These are phyloP conservation scores for Ceyx cyanopectus DNA, from an alignment of 2,113 vertebrate genomes.

Conservation along the genomic window DNA sequence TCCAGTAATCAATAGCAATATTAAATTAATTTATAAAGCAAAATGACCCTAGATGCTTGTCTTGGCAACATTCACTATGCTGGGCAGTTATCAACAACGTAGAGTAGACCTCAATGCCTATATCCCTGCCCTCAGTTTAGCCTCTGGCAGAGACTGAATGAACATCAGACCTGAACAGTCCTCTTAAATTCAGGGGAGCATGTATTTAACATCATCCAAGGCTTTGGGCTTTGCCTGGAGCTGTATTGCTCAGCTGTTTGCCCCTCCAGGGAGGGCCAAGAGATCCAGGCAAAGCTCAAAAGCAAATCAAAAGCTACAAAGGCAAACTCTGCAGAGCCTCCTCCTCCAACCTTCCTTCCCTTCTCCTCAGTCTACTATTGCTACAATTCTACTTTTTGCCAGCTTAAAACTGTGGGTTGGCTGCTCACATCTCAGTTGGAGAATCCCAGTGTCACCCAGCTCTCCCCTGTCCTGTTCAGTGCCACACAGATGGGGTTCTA, in stretches of 20 bases:
- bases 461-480: background rate
- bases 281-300: background rate
- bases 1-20: background rate
- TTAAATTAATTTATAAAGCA: background rate
- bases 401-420: background rate
- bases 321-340: background rate
- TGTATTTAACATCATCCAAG: background rate
- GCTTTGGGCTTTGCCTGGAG: background rate
- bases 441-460: background rate
- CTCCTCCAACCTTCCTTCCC: background rate
- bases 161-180: background rate
- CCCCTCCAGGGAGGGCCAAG: background rate
- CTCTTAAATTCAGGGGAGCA: background rate
- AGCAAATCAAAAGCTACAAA: background rate
- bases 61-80: background rate
- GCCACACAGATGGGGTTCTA: background rate
- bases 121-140: background rate
- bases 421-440: background rate
- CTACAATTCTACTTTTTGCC: background rate
- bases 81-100: background rate
- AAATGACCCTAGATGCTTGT: background rate
- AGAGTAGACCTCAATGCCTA: background rate
- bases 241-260: background rate
- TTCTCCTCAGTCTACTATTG: background rate
- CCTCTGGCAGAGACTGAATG: background rate